phyloP scores from a whole-genome alignment of 2,888 invertebrate genomes.

The Diadegma fenestrale region DNA sequence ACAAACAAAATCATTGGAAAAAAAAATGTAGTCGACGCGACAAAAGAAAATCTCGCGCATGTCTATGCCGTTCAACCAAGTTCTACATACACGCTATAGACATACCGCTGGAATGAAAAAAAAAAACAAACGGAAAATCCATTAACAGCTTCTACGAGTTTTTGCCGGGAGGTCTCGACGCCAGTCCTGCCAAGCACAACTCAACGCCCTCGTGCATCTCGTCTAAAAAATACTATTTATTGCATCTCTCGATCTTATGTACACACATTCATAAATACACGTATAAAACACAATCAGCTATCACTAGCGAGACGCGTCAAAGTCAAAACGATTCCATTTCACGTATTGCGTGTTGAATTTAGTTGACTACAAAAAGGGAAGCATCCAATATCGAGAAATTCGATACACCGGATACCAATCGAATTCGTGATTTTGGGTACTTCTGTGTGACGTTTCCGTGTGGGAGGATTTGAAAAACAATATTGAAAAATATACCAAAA shows the following conservation, averaged over 20 bases:
- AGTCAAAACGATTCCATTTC: slow-evolving; percentile 27
- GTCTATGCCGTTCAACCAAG: background rate
- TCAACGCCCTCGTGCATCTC: slow-evolving; percentile 25
- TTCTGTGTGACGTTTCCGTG: background rate
- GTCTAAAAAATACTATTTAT: slow-evolving; percentile 35
- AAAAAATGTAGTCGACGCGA: slow-evolving; percentile 30
- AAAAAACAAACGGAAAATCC: slow-evolving; percentile 59
- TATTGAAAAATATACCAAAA: background rate
- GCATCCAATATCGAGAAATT: background rate
- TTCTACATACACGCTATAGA: background rate
- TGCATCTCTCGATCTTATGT: slow-evolving; percentile 14
- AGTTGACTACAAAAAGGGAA: background rate
- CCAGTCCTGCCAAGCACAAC: slow-evolving; percentile 13
- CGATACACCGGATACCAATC: background rate
- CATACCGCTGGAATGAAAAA: background rate
- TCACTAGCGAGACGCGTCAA: slow-evolving; percentile 20
- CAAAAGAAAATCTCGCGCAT: slow-evolving; percentile 49
- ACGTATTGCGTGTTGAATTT: slow-evolving; percentile 17
- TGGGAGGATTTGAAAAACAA: background rate
- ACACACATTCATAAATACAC: background rate
- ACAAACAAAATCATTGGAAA: slow-evolving; percentile 31
- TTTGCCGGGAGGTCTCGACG: slow-evolving; percentile 43
- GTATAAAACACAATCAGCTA: background rate
- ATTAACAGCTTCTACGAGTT: slow-evolving; percentile 65
- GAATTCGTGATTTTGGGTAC: background rate